Evolutionary conservation across 1,140 invertebrate genomes (phyloP), one percentile per base, ranked within the genome.

Genomic region (Chlorops oryzae): DNA sequence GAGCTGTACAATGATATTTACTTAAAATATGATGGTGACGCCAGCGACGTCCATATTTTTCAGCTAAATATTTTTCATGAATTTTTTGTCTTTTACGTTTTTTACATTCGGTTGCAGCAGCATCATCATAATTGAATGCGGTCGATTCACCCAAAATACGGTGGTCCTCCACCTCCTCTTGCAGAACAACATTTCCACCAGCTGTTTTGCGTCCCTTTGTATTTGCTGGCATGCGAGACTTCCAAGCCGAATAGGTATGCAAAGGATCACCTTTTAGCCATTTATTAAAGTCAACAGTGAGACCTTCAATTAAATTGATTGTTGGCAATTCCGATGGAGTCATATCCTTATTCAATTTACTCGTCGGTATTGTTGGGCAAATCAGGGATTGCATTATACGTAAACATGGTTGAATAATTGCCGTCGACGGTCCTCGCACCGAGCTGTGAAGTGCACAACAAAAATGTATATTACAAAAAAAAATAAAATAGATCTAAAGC

Each of bases 311-410:
- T 74, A 22, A 73, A 74, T 64, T 83, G 77, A 66, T 82, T 75
- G 74, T 78, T 25, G 53, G 70, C 51, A 70, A 42, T 38, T 61
- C 63, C 0, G 56, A 58, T 22, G 56, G 57, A 24, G 45, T 43
- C 23, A 53, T 51, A 57, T 70, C 75, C 58, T 81, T 81, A 45
- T 78, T 75, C 47, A 77, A 78, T 55, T 79, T 80, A 0, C 74
- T 78, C 9, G 69, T 63, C 0, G 78, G 76, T 50, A 81, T 74
- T 21, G 83, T 80, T 0, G 87, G 82, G 65, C 86, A 85, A 39
- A 92, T 85, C 0, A 93, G 74, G 50, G 79, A 78, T 58, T 90
- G 85, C 43, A 94, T 74, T 40, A 94, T 92, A 57, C 88, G 84
- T 3, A 94, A 72, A 66, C 90, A 94, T 0, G 91, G 91, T 46